Evolutionary conservation across 2,888 invertebrate species (phyloP), one percentile per base, ranked within the genome.

Genomic region (Trichopria drosophilae): DNA sequence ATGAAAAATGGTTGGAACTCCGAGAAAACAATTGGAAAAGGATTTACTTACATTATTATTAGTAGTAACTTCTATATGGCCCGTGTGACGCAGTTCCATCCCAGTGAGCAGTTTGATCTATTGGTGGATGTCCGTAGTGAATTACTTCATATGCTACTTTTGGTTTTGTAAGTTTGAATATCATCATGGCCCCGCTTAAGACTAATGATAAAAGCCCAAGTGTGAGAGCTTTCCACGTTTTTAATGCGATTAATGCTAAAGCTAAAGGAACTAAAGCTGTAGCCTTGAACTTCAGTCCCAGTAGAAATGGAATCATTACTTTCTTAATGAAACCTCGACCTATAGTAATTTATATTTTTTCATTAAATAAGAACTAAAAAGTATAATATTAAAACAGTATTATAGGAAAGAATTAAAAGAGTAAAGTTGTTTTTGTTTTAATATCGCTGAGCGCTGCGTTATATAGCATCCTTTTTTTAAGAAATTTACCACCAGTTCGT

Each of bases 161-260:
- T 49, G 91, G 91, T 69, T 90, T 90, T 62, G 90, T 87, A 71
- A 91, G 83, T 77, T 90, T 90, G 79, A 91, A 91, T 73, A 92
- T 87, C 42, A 91, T 82, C 82, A 91, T 82, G 51, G 91, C 91
- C 58, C 88, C 90, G 59, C 91, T 90, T 35, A 91, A 79, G 18
- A 91, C 91, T 68, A 92, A 77, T 3, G 91, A 91, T 53, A 92
- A 82, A 4, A 92, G 83, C 53, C 90, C 91, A 59, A 92, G 80
- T 6, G 92, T 91, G 62, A 91, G 79, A 31, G 92, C 92, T 75
- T 92, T 92, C 92, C 92, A 92, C 12, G 92, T 90, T 76, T 91
- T 91, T 48, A 91, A 79, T 0, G 92, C 92, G 66, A 92, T 91
- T 51, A 91, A 77, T 24, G 89, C 88, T 49, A 92, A 79, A 10